Evolutionary conservation across 1,140 invertebrate species (phyloP).

Genomic region (Drosophila bifasciata): DNA sequence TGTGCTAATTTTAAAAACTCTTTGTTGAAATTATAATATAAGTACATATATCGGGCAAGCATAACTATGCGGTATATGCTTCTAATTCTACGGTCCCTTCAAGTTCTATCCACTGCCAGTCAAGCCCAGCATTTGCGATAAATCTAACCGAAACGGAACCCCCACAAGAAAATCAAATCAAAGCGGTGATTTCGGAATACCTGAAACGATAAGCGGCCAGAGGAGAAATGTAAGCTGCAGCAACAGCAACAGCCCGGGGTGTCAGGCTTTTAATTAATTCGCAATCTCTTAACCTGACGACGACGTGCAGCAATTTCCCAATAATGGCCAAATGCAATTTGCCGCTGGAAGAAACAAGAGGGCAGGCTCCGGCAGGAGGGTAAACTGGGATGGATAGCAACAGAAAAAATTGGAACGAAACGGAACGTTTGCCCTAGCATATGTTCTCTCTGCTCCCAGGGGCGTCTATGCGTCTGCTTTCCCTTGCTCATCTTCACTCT

Average conservation of each 20-base stretch:
- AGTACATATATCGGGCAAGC: background rate
- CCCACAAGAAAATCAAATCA: too few relatives aligned
- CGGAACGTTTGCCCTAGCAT: constrained; percentile 18
- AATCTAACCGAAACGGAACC: constrained; percentile 8
- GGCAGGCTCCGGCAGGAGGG: background rate
- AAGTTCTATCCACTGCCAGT: too few relatives aligned
- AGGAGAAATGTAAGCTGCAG: constrained; percentile 13
- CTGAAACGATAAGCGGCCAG: background rate
- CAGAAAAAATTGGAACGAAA: background rate
- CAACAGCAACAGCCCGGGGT: constrained; percentile 7
- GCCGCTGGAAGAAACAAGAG: constrained; percentile 43
- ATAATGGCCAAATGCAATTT: constrained; percentile 77
- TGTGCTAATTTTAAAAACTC: constrained; percentile 44
- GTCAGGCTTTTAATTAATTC: constrained; percentile 70
- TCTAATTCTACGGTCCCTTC: too few relatives aligned
- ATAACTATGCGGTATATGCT: too few relatives aligned
- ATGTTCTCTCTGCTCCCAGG: constrained; percentile 43
- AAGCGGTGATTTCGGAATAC: too few relatives aligned
- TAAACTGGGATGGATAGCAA: too few relatives aligned
- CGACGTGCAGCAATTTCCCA: constrained; percentile 65
- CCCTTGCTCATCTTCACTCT: constrained; percentile 26
- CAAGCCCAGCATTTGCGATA: constrained; percentile 1
- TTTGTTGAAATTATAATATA: constrained; percentile 15
- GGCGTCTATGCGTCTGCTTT: constrained; percentile 45
- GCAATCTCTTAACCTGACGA: constrained; percentile 64